Evolutionary conservation across 2,113 vertebrate genomes (phyloP).

Genomic region (Lynx canadensis): DNA sequence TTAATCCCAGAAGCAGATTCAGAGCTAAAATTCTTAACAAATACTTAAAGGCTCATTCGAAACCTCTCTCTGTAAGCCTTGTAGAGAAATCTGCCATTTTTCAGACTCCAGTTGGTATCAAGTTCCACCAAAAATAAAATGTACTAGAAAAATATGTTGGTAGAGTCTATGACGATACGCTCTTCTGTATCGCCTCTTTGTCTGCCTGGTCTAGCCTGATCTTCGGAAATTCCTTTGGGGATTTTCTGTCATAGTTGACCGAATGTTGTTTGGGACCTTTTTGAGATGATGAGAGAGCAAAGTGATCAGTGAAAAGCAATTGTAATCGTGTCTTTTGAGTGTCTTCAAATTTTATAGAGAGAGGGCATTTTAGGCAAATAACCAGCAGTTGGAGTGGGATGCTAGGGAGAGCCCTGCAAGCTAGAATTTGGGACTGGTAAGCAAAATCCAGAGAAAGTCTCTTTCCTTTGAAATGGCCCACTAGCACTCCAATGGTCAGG

Average conservation of each 20-base stretch:
- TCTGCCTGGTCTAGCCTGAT: background rate
- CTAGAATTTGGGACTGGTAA: background rate
- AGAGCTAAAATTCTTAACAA: background rate
- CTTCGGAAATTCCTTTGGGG: background rate
- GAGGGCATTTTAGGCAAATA: background rate
- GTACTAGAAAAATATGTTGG: background rate
- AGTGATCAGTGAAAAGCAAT: background rate
- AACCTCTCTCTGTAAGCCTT: background rate
- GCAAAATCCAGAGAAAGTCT: background rate
- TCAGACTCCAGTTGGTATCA: background rate
- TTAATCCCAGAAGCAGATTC: background rate
- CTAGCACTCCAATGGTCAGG: background rate
- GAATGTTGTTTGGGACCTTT: background rate
- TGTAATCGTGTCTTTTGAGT: background rate
- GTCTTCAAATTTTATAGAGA: background rate
- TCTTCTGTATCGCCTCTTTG: background rate
- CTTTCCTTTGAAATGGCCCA: background rate
- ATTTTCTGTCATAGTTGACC: background rate
- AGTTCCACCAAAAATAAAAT: background rate
- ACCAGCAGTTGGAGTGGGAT: background rate
- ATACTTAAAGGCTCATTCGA: background rate
- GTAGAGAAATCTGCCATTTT: background rate
- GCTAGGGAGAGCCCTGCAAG: background rate
- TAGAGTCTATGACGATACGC: background rate
- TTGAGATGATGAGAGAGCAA: background rate